Conservation (phyloP, 2,113 vertebrate genomes). For the Sander vitreus region DNA sequence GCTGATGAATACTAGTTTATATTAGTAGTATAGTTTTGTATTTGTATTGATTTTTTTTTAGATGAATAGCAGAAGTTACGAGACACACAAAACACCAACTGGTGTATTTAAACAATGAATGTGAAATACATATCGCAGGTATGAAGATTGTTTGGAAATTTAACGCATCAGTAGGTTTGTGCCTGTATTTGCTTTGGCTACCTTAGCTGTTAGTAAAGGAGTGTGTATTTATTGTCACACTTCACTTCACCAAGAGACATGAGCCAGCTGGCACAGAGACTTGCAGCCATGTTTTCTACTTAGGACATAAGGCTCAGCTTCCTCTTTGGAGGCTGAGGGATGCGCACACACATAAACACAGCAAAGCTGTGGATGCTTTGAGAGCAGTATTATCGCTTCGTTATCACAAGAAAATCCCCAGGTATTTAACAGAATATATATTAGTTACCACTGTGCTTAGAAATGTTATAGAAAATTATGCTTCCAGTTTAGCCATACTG, state of each 20-base stretch:
- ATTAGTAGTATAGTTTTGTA: constrained; percentile 2
- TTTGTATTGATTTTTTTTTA: constrained; percentile 44
- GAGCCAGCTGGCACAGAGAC: constrained; percentile 82
- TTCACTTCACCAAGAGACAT: constrained; percentile 79
- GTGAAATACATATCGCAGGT: constrained; percentile 43
- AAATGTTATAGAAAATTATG: constrained; percentile 40
- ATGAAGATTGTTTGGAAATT: constrained; percentile 45
- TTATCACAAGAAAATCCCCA: constrained; percentile 62
- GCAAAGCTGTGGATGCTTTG: constrained; percentile 51
- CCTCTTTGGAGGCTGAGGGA: constrained; percentile 62
- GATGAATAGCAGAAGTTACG: constrained; percentile 17
- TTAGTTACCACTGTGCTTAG: constrained; percentile 15
- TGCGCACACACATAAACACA: constrained; percentile 30
- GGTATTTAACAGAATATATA: constrained; percentile 42
- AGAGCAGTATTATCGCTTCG: constrained; percentile 46
- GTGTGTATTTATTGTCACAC: constrained; percentile 79
- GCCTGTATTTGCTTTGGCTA: constrained; percentile 40
- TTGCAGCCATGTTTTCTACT: constrained; percentile 71
- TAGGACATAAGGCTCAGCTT: constrained; percentile 67
- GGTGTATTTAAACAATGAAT: constrained; percentile 29
- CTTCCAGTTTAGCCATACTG: constrained; percentile 3
- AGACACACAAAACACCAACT: constrained; percentile 22
- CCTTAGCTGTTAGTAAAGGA: constrained; percentile 50
- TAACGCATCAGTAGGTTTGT: constrained; percentile 61
- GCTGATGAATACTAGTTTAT: neutral